Conservation (phyloP, 2,888 invertebrate genomes). For the Pseudoips prasinana region DNA sequence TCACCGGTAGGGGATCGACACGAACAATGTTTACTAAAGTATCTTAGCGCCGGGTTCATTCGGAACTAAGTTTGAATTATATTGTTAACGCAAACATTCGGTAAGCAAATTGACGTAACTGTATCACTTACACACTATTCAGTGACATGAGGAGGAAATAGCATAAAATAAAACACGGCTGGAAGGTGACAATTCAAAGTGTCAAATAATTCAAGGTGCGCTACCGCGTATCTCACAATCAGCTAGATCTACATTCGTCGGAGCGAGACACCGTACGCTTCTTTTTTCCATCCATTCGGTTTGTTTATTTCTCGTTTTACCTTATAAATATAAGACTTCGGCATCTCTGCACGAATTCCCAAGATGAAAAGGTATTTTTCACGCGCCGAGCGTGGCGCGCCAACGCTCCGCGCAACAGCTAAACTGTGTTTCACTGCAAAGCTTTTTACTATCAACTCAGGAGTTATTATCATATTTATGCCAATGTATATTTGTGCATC, state of each 20-base stretch:
- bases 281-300: conserved; percentile 64
- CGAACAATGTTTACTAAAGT: conserved; percentile 36
- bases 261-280: conserved; percentile 43
- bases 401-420: conserved; percentile 40
- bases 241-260: conserved; percentile 49
- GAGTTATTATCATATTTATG: conserved; percentile 32
- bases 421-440: conserved; percentile 51
- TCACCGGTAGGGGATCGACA: conserved; percentile 26
- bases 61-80: conserved; percentile 48
- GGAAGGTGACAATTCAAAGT: conserved; percentile 68
- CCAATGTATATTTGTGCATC: conserved; percentile 2
- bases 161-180: conserved; percentile 54
- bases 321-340: conserved; percentile 78
- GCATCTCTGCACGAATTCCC: conserved; percentile 73
- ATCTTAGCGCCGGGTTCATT: conserved; percentile 40
- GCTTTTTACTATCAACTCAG: conserved; percentile 53
- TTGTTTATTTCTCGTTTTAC: conserved; percentile 73
- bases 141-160: conserved; percentile 41
- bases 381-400: conserved; percentile 51
- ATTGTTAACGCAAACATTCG: conserved; percentile 48
- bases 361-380: conserved; percentile 77
- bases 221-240: conserved; percentile 73
- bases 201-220: conserved; percentile 76
- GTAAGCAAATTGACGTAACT: conserved; percentile 48
- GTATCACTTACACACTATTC: conserved; percentile 50